Conservation (phyloP, 2,888 invertebrate species). For the Brachypterus glaber region DNA sequence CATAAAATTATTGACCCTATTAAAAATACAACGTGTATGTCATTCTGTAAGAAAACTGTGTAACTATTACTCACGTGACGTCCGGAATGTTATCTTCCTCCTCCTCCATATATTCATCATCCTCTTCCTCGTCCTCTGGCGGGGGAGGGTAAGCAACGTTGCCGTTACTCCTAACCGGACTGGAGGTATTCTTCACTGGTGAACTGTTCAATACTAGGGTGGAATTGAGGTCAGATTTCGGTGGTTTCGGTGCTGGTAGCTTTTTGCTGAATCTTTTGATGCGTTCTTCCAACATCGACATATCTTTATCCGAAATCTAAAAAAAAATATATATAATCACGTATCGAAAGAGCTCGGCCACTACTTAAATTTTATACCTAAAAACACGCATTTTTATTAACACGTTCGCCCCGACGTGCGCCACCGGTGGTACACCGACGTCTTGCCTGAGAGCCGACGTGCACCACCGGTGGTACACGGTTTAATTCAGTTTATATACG, state of each 20-base stretch:
- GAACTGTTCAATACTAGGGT: conserved; percentile 14
- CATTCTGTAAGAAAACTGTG: too few species aligned
- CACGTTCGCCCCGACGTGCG: too few species aligned
- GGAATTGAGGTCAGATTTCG: conserved; percentile 8
- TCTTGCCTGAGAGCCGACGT: too few species aligned
- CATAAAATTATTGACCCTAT: too few species aligned
- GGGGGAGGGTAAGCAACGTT: conserved; percentile 8
- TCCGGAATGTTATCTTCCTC: conserved; percentile 23
- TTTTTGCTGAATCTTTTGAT: conserved; percentile 82
- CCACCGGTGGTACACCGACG: too few species aligned
- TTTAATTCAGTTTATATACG: too few species aligned
- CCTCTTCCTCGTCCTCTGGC: conserved; percentile 25
- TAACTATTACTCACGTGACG: conserved; percentile 3
- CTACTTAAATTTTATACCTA: too few species aligned
- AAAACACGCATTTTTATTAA: too few species aligned
- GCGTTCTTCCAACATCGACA: conserved; percentile 87
- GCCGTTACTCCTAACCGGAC: conserved; percentile 15
- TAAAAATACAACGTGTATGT: too few species aligned
- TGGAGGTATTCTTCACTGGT: conserved; percentile 19
- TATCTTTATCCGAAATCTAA: conserved; percentile 92
- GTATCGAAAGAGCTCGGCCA: too few species aligned
- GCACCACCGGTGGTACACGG: too few species aligned
- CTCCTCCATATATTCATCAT: conserved; percentile 37
- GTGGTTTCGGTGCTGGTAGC: conserved; percentile 32
- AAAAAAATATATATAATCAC: too few species aligned